Percentiles rank a stretch among this genome's conserved stretches.
Conservation (phyloP, 2,113 vertebrate genomes). For the Zosterops borbonicus region DNA sequence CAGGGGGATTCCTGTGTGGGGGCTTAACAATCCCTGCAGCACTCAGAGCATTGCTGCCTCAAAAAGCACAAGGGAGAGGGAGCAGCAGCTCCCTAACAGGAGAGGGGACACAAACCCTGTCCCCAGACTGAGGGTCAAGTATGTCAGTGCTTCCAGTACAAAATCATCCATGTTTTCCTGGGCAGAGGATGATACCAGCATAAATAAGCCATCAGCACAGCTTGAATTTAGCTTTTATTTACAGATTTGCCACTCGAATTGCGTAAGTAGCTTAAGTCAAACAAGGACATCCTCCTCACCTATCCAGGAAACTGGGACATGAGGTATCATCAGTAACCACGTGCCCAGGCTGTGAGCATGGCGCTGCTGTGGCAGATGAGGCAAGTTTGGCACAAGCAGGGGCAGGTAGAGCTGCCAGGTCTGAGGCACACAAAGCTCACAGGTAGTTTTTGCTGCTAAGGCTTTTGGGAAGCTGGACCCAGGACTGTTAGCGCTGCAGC, state of each 20-base stretch:
- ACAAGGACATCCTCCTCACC: background rate
- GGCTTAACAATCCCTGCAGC: background rate
- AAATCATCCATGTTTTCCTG: background rate
- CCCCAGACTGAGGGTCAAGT: background rate
- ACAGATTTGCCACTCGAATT: background rate
- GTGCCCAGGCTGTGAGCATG: background rate
- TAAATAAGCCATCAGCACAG: background rate
- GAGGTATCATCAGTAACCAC: background rate
- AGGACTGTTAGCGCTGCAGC: background rate
- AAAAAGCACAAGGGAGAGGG: background rate
- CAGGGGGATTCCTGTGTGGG: background rate
- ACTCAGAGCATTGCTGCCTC: background rate
- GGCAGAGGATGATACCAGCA: background rate
- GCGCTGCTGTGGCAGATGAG: background rate
- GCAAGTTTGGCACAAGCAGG: background rate
- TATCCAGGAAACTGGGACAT: background rate
- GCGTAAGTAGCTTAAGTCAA: background rate
- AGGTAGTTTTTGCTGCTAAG: background rate
- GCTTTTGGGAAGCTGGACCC: background rate
- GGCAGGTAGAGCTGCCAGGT: background rate
- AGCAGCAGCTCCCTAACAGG: background rate
- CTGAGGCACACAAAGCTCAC: background rate
- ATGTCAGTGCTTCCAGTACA: rapidly evolving
- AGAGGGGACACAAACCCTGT: background rate
- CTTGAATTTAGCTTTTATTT: background rate